Base-by-base conservation (phyloP, 2,113 vertebrate species). In the Microcebus jonahi region DNA sequence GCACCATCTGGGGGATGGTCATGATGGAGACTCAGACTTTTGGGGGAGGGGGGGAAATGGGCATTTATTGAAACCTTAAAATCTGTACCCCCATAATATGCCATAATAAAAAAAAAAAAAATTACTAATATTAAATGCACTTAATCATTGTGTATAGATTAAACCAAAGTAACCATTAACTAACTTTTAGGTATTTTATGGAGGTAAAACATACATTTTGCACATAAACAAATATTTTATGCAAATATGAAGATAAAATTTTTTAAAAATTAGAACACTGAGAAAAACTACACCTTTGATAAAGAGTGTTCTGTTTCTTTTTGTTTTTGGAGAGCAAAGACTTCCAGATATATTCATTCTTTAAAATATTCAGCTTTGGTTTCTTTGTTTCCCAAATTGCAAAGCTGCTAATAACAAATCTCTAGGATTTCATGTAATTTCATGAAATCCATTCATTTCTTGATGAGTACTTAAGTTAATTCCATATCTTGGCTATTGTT, bases 91-190 rank as follows among this genome's bases (percentile, higher is more conserved):
- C n/a, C n/a, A n/a, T n/a, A n/a, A n/a, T n/a, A n/a, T n/a, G n/a
- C n/a, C n/a, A n/a, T n/a, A n/a, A n/a, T n/a, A n/a, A n/a, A n/a
- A n/a, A n/a, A n/a, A n/a, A n/a, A n/a, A n/a, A n/a, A 99, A 98
- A 98, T 99, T 98, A 98, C 25, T 95, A 98, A 96, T 98, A 98
- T 97, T 98, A 99, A 99, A 99, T 98, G 98, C 98, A 99, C 98
- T 98, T 99, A 97, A 98, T 98, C 95, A 95, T 96, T 50, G 0
- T 95, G 98, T 88, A 79, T 96, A 98, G 96, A 97, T 98, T 90
- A 98, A 98, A 98, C 73, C 45, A 45, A 45, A 45, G 45, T 45
- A 45, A 45, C 45, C 1, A 45, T 45, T 45, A 45, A 97, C 81
- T 91, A 96, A 98, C 68, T 96, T 97, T 97, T 92, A 98, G 92